Conservation (phyloP, 2,888 invertebrate species). For the Microplitis manilae region DNA sequence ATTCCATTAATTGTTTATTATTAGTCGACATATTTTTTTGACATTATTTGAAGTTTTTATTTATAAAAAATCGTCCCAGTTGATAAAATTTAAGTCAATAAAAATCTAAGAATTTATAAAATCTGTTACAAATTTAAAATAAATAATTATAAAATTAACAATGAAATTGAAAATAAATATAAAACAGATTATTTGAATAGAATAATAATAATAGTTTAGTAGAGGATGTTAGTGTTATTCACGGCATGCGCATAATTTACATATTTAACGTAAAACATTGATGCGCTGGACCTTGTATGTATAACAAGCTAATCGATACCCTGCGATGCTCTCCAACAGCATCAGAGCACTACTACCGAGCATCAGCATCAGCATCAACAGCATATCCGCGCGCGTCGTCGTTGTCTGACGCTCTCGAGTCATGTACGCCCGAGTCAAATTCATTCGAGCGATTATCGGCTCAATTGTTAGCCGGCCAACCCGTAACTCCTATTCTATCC, state of each 20-base stretch:
- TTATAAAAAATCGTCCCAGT: no score
- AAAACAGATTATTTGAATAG: neutral
- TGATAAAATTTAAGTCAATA: no score
- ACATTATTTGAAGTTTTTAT: no score
- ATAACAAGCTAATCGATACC: conserved; percentile 14
- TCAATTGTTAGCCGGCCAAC: neutral
- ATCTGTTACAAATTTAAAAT: no score
- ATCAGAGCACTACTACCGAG: neutral
- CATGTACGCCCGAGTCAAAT: conserved; percentile 10
- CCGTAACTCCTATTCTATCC: neutral
- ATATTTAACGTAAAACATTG: conserved; percentile 23
- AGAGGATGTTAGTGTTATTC: neutral
- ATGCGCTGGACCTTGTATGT: conserved; percentile 18
- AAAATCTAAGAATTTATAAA: no score
- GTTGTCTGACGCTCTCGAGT: neutral
- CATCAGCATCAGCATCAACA: neutral
- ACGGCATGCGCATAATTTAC: conserved; percentile 6
- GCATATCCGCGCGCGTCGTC: conserved; percentile 5
- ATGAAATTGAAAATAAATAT: no score
- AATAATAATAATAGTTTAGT: neutral
- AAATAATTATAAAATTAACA: no score
- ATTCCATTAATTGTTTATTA: no score
- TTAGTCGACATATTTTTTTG: no score
- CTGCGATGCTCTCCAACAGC: neutral
- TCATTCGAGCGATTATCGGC: conserved; percentile 12